These are phyloP conservation scores for Streblospio benedicti DNA, from an alignment of 1,140 invertebrate genomes.

Conservation along the genomic window DNA sequence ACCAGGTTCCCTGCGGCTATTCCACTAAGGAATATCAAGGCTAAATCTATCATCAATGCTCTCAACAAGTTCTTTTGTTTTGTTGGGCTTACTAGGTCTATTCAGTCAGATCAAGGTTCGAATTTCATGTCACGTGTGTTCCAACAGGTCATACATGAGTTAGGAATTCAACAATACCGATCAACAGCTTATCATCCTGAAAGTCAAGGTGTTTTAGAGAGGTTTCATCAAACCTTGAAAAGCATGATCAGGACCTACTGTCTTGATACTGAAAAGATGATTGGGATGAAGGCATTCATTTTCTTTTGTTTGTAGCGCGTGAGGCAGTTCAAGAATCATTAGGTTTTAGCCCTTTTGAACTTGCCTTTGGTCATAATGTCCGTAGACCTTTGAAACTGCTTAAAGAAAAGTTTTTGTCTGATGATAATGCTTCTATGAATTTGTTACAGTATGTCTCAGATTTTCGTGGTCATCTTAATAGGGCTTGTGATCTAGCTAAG, in stretches of 20 bases:
- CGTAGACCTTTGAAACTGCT: not conserved
- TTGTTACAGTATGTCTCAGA: not conserved
- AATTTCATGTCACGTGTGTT: slow-evolving; percentile 8
- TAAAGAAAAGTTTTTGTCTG: not conserved
- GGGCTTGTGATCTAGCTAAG: not conserved
- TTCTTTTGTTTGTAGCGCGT: not conserved
- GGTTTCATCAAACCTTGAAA: slow-evolving; percentile 4
- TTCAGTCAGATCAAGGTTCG: slow-evolving; percentile 9
- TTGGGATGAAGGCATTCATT: not conserved
- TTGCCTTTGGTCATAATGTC: too few species aligned
- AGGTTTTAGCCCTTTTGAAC: slow-evolving; percentile 1
- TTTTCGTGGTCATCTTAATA: not conserved
- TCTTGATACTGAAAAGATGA: not conserved
- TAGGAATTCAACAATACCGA: not conserved
- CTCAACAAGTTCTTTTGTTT: not conserved
- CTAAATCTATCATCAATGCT: not conserved
- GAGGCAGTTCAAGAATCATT: not conserved
- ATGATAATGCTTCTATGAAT: not conserved
- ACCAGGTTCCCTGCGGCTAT: slow-evolving; percentile 2
- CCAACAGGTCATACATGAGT: not conserved
- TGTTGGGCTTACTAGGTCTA: not conserved
- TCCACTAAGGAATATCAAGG: slow-evolving; percentile 9
- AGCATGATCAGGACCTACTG: slow-evolving; percentile 3
- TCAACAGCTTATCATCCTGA: not conserved
- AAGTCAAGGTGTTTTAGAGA: slow-evolving; percentile 5